Percentiles rank a stretch among this genome's conserved stretches.
Conservation (phyloP, 37 sponge, comb jelly and placozoan species). For the Geodia barretti region DNA sequence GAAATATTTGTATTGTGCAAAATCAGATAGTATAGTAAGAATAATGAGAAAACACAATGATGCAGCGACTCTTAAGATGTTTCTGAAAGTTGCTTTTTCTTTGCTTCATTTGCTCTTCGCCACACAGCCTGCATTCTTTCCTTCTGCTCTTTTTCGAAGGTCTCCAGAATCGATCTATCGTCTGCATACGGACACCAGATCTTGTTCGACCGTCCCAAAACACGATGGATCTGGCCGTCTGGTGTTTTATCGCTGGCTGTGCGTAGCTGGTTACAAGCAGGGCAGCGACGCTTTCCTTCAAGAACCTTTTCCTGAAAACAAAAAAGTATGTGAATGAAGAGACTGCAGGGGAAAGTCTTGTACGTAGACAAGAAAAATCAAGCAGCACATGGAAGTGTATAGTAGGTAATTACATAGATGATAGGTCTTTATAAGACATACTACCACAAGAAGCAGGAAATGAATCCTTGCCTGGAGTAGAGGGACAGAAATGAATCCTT, state of each 20-base stretch:
- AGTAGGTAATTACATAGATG: too few species aligned
- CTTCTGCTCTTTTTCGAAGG: slow-evolving; percentile 40
- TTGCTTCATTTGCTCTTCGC: slow-evolving; percentile 44
- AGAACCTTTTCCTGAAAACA: slow-evolving; percentile 39
- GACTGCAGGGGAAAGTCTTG: slow-evolving; percentile 13
- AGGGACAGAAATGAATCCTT: slow-evolving; percentile 17
- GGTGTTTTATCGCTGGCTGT: slow-evolving; percentile 47
- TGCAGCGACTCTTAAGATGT: not conserved
- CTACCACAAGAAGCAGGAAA: not conserved
- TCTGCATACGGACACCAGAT: slow-evolving; percentile 59
- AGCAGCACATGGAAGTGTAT: not conserved
- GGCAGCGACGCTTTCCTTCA: slow-evolving; percentile 44
- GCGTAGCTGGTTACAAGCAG: slow-evolving; percentile 39
- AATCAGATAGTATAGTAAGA: not conserved
- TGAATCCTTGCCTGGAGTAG: slow-evolving; percentile 46
- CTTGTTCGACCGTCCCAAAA: slow-evolving; percentile 54
- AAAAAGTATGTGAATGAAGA: not conserved
- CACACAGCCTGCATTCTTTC: slow-evolving; percentile 31
- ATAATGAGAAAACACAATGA: not conserved
- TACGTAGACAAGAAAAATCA: not conserved
- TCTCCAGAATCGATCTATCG: slow-evolving; percentile 12
- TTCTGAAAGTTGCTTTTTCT: slow-evolving; percentile 1
- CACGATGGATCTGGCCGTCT: slow-evolving; percentile 48
- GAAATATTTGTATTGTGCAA: not conserved
- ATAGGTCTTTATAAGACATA: not conserved